A percentile compares a stretch with the other conserved stretches of the same genome.
These are phyloP conservation scores for Drosophila antonietae DNA, from an alignment of 2,888 invertebrate species.

Conservation along the genomic window DNA sequence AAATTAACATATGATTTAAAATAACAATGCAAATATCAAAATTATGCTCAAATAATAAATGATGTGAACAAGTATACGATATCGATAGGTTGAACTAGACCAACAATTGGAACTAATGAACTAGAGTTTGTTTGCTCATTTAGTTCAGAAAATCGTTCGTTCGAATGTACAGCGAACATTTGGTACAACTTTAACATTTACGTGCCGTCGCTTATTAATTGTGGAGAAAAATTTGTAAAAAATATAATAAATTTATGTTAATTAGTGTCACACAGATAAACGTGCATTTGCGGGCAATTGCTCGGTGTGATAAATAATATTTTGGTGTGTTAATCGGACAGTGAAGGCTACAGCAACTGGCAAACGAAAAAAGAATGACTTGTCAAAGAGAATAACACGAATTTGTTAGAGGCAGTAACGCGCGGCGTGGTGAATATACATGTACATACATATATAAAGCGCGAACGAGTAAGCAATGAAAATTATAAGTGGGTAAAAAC, in stretches of 20 bases:
- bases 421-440: slow-evolving; percentile 66
- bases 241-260: slow-evolving; percentile 17
- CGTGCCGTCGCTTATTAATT: slow-evolving; percentile 52
- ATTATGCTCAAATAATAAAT: background rate
- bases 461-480: slow-evolving; percentile 64
- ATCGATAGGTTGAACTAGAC: background rate
- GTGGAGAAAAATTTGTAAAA: slow-evolving; percentile 42
- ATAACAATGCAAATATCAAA: background rate
- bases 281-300: slow-evolving; percentile 54
- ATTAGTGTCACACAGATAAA: slow-evolving; percentile 36
- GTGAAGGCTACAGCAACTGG: slow-evolving; percentile 13
- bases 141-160: slow-evolving; percentile 19
- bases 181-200: slow-evolving; percentile 41
- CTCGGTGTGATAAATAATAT: slow-evolving; percentile 22
- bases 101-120: background rate
- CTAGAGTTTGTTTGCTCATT: slow-evolving; percentile 13
- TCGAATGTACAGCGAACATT: slow-evolving; percentile 10
- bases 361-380: slow-evolving; percentile 64
- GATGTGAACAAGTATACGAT: background rate
- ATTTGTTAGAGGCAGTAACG: slow-evolving; percentile 55
- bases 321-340: slow-evolving; percentile 16
- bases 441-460: slow-evolving; percentile 38
- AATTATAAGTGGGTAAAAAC: slow-evolving; percentile 60
- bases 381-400: slow-evolving; percentile 61
- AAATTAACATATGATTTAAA: too few relatives aligned